Evolutionary conservation across 2,888 invertebrate species (phyloP).

Genomic region (Gisinianus flammeolus): DNA sequence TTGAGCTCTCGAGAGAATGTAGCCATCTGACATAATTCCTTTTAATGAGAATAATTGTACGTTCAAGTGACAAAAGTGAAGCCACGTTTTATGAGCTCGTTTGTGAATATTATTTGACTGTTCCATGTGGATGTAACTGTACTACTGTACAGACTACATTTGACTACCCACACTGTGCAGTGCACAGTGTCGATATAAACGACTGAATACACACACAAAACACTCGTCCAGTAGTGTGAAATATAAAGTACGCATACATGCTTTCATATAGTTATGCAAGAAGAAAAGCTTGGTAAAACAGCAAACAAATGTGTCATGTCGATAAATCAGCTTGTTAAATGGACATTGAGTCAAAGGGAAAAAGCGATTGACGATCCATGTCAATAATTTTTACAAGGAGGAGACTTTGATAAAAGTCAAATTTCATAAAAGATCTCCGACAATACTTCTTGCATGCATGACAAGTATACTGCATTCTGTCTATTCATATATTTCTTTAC

Average conservation of each 20-base stretch:
- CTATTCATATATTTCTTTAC: too few relatives aligned
- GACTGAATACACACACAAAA: too few relatives aligned
- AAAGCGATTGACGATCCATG: too few relatives aligned
- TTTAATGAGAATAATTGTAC: slow-evolving; percentile 22
- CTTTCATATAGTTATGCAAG: neutral
- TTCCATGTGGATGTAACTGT: neutral
- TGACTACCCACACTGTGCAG: neutral
- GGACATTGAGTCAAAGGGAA: too few relatives aligned
- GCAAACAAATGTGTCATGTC: slow-evolving; percentile 1
- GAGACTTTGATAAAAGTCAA: neutral
- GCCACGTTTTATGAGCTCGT: slow-evolving; percentile 25
- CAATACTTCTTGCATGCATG: too few relatives aligned
- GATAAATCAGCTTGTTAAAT: slow-evolving; percentile 7
- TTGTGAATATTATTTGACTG: neutral
- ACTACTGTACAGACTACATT: neutral
- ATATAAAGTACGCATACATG: neutral
- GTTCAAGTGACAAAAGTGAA: slow-evolving; percentile 3
- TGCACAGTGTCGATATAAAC: too few relatives aligned
- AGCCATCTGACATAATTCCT: slow-evolving; percentile 17
- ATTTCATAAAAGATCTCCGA: too few relatives aligned
- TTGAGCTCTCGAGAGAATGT: neutral
- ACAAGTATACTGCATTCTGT: too few relatives aligned
- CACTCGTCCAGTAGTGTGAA: too few relatives aligned
- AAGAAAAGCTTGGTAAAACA: slow-evolving; percentile 1
- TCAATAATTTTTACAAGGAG: too few relatives aligned